Evolutionary conservation across 35 echinoderm and acorn worm genomes (phyloP).

Genomic region (Hemicentrotus pulcherrimus): DNA sequence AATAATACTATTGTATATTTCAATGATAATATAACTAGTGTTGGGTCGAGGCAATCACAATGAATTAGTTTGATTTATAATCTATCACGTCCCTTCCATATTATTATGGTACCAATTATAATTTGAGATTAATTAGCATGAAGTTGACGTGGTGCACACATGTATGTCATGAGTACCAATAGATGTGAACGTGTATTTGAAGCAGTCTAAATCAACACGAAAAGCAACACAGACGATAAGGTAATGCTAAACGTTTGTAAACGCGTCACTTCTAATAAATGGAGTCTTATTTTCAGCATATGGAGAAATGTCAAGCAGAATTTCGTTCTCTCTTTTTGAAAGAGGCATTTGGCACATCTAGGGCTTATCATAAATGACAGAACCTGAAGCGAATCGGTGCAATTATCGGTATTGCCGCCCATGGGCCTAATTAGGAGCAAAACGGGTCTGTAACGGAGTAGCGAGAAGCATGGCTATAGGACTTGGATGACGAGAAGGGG

Average conservation of each 20-base stretch:
- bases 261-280: not conserved
- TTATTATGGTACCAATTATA: too few species aligned
- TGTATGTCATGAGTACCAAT: too few species aligned
- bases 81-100: too few species aligned
- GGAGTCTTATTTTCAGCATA: not conserved
- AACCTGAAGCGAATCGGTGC: not conserved
- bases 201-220: too few species aligned
- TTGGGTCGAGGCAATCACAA: too few species aligned
- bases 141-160: too few species aligned
- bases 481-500: not conserved
- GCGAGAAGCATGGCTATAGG: not conserved
- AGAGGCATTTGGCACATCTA: not conserved
- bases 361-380: conserved; percentile 22
- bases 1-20: too few species aligned
- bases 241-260: not conserved
- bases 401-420: conserved; percentile 40
- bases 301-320: not conserved
- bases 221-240: too few species aligned
- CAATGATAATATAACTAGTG: too few species aligned
- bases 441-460: not conserved
- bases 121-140: too few species aligned
- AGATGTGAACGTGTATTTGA: too few species aligned
- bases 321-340: not conserved
- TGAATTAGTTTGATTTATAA: too few species aligned
- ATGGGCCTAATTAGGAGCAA: conserved; percentile 32